Base-by-base conservation (phyloP, 2,113 vertebrate species). In the Dendropsophus ebraccatus region DNA sequence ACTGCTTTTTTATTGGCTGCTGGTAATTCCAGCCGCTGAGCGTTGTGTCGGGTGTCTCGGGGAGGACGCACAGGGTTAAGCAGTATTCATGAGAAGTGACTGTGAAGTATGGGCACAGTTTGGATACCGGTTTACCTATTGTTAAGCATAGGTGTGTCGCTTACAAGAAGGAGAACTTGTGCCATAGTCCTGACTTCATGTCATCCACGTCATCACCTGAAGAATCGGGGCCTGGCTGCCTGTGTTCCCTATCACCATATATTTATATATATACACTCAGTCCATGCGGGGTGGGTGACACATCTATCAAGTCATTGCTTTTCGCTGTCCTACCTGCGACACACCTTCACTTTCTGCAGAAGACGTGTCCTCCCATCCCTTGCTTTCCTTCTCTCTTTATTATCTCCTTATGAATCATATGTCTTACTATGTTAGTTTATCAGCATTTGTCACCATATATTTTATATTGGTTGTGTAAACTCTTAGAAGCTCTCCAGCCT, bases 111-210 rank as follows among this genome's bases (percentile, higher is more conserved):
- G 79, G 70, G 82, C 37, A 11, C 45, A 41, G 8, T 16, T 21
- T 35, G 7, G 30, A 88, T 94, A 93, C 93, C 94, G 95, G 90
- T 90, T 92, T 89, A 90, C 90, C 91, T 88, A 95, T 96, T 95
- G 95, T 96, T 94, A 88, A 87, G 65, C 0, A 45, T 91, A 95
- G 94, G 94, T 87, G 95, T 95, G 94, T 85, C 91, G 87, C 87
- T 88, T 88, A 82, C 28, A 41, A 13, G 30, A 62, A 91, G 86
- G 75, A 75, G 50, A 47, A 47, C 30, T 89, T 35, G 25, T 49
- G 88, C 87, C 87, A 89, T 87, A 50, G 86, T 83, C 87, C 87
- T 89, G 82, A 86, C 90, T 91, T 91, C 87, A 88, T 90, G 89
- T 89, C 87, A 87, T 62, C 45, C 65, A 54, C 45, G 21, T 82